A percentile compares a stretch with the other conserved stretches of the same genome.
These are phyloP conservation scores for Phymorhynchus buccinoides DNA, from an alignment of 1,140 invertebrate genomes.

Conservation along the genomic window DNA sequence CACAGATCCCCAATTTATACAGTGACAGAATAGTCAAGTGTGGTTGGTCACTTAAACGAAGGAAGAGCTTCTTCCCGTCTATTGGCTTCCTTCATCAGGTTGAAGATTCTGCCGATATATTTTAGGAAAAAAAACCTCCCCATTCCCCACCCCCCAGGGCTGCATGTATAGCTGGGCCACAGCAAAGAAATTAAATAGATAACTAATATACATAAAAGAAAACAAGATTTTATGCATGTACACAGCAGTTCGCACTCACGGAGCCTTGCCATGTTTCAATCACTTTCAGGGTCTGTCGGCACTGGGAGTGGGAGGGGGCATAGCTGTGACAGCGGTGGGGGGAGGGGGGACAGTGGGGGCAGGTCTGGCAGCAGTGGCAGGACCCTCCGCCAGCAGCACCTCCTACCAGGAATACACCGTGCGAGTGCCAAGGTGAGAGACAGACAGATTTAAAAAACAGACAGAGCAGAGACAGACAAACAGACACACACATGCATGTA, in stretches of 20 bases:
- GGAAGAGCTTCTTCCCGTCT: too few relatives aligned
- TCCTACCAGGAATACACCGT: not conserved
- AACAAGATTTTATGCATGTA: not conserved
- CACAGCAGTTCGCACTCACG: too few relatives aligned
- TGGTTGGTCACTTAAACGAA: too few relatives aligned
- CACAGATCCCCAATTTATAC: too few relatives aligned
- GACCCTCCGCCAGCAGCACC: slow-evolving; percentile 2
- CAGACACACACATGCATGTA: too few relatives aligned
- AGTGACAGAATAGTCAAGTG: too few relatives aligned
- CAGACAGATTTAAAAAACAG: too few relatives aligned
- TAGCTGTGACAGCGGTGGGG: not conserved
- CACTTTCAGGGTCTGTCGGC: not conserved
- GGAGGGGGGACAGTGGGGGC: not conserved
- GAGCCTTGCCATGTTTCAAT: too few relatives aligned
- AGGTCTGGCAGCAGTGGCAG: not conserved
- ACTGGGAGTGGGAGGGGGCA: not conserved
- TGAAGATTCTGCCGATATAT: not conserved
- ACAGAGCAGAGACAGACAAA: too few relatives aligned
- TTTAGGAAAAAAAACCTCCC: not conserved
- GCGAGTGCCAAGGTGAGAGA: not conserved
- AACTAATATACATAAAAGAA: not conserved
- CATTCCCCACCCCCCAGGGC: too few relatives aligned
- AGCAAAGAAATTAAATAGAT: slow-evolving; percentile 11
- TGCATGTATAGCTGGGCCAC: not conserved
- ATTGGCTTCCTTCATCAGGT: too few relatives aligned